Evolutionary conservation across 2,888 invertebrate species (phyloP), one percentile per base, ranked within the genome.

Genomic region (Tenthredo mesomela): DNA sequence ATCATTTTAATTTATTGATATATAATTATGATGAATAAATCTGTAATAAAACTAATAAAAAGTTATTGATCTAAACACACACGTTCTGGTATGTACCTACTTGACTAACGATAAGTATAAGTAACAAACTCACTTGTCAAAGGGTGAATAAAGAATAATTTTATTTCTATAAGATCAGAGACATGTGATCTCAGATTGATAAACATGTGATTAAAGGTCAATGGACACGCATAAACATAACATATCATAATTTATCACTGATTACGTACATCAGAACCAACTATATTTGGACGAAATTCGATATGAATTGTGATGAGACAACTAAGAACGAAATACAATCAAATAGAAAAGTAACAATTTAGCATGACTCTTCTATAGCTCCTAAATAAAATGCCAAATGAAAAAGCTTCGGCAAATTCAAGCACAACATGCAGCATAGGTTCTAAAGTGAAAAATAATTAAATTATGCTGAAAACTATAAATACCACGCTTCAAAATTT

Each of bases 181-280:
- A 25, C 65, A 67, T 67, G 33, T 70, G 50, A 82, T 70, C 43
- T 65, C 61, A 21, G 58, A 29, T 67, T 15, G 67, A 43, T 82
- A 47, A 70, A 18, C 67, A 37, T 29, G n/a, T 82, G 70, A 47
- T 33, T 21, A 43, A 82, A 82, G 82, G 82, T 82, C 82, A 67
- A 43, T 40, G 25, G 21, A 65, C 33, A 65, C 29, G 50, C 18
- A 65, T 25, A 65, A 25, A 21, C 18, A 65, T 75, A 12, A 67
- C 33, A n/a, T 70, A n/a, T 37, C 9, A 33, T 21, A 37, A 40
- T 9, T 78, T 40, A 61, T 58, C 40, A 40, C 61, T 40, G 37
- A 61, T 37, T 80, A 15, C 3, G 4, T 29, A 12, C 61, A 15
- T 61, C 15, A 25, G 40, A 37, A 40, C 9, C 33, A 33, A 33